Conservation (phyloP, 2,797 vertebrate species). For the Nyctalus aviator region DNA sequence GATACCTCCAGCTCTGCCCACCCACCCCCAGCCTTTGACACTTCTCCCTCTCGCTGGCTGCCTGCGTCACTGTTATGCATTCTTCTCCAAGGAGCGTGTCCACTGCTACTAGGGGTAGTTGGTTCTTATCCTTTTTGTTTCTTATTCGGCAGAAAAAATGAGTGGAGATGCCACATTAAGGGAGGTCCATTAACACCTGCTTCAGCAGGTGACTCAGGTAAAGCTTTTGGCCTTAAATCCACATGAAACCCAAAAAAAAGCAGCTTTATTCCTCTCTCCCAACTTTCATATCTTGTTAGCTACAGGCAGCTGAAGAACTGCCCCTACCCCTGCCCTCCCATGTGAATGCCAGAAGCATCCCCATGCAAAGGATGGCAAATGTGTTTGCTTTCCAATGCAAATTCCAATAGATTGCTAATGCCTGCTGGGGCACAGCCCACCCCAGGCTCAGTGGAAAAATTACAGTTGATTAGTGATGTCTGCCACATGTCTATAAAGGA, state of each 20-base stretch:
- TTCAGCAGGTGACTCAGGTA: background rate
- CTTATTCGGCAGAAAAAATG: background rate
- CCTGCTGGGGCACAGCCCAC: background rate
- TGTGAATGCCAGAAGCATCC: background rate
- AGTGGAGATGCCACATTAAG: background rate
- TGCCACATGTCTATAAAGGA: background rate
- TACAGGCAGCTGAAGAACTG: background rate
- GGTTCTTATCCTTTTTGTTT: background rate
- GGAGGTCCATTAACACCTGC: background rate
- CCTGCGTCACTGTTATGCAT: background rate
- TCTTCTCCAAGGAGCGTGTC: background rate
- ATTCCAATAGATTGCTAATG: background rate
- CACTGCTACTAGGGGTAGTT: background rate
- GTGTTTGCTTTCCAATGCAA: background rate
- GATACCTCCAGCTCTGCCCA: background rate
- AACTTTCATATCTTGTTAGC: background rate
- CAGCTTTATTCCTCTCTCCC: background rate
- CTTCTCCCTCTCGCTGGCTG: background rate
- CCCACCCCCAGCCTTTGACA: background rate
- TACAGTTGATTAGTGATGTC: conserved; percentile 22
- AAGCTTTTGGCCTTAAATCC: background rate
- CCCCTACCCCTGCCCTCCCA: background rate
- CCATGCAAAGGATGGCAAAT: background rate
- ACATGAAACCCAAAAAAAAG: background rate
- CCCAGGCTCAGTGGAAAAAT: background rate